These are phyloP conservation scores for Morelia viridis DNA, from an alignment of 2,797 vertebrate species.

Conservation along the genomic window DNA sequence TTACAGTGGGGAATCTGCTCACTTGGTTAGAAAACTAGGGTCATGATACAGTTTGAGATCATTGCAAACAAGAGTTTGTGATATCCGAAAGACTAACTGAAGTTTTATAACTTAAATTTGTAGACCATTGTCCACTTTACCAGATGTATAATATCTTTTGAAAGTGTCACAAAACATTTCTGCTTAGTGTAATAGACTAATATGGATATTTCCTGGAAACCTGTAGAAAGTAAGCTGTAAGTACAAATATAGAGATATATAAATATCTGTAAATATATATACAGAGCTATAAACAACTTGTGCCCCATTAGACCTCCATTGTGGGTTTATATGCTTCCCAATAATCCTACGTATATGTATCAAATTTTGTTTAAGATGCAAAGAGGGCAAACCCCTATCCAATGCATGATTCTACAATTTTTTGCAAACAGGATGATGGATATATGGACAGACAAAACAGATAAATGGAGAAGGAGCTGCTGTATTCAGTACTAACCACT, in stretches of 20 bases:
- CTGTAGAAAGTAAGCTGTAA: not conserved
- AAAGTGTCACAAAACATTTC: not conserved
- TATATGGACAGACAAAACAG: not conserved
- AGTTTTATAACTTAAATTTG: not conserved
- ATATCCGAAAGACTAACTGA: not conserved
- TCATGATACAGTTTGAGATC: not conserved
- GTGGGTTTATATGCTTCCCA: not conserved
- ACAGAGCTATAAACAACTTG: not conserved
- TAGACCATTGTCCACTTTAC: not conserved
- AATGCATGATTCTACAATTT: not conserved
- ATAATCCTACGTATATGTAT: not conserved
- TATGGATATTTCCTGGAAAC: not conserved
- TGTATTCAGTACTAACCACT: not conserved
- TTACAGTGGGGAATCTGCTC: not conserved
- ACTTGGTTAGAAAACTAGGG: not conserved
- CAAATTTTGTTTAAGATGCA: not conserved
- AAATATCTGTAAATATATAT: not conserved
- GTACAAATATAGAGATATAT: not conserved
- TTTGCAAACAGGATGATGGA: not conserved
- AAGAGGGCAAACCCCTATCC: not conserved
- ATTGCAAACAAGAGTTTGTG: not conserved
- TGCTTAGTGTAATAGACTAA: not conserved
- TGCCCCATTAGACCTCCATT: too few species aligned
- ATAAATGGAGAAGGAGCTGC: not conserved
- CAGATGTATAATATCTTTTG: not conserved